Base-by-base conservation (phyloP, 2,888 invertebrate species). In the Mycogona germanica region DNA sequence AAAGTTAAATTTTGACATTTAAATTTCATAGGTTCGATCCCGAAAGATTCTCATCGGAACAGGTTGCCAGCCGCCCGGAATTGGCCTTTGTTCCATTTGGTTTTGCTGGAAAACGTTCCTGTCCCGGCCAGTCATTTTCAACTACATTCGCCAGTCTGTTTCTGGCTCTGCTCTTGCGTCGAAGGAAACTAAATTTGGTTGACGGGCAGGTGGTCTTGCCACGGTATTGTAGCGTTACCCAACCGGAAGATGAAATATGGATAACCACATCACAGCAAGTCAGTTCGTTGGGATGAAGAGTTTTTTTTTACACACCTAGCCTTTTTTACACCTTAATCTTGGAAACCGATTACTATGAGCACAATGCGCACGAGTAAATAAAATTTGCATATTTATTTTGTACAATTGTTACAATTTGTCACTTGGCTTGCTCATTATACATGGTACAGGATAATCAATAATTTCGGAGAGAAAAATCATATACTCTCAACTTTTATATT, bases 11-110 rank as follows among this genome's bases (percentile, higher is more conserved):
- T 35, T 40, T 40, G n/a, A 40, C 7, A 19, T 47, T 29, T 9
- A 29, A 23, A 47, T 29, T n/a, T 47, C 14, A 26, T 19, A 52
- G 52, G n/a, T 52, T 52, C 35, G 45, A 52, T 52, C 45, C 45
- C 1, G 52, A 52, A 23, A 52, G 52, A 23, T 52, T 52, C 37
- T 28, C 21, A 9, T 19, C 25, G 14, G 49, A 49, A 4, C 51
- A 51, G 35, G 14, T 28, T 41, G 14, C 62, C 44, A 49, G 55
- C 7, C 57, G 62, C 37, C 61, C 64, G 37, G 37, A 62, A 2
- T 60, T 64, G 21, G 61, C 64, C 2, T 71, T 67, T 56, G 61
- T 63, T 44, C 68, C 69, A 1, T 71, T 70, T 61, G 71, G 70
- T 3, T 68, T 71, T 63, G 58, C 59, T 25, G 70, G 70, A 12